Evolutionary conservation across 2,888 invertebrate genomes (phyloP).

Genomic region (Pardosa pseudoannulata): DNA sequence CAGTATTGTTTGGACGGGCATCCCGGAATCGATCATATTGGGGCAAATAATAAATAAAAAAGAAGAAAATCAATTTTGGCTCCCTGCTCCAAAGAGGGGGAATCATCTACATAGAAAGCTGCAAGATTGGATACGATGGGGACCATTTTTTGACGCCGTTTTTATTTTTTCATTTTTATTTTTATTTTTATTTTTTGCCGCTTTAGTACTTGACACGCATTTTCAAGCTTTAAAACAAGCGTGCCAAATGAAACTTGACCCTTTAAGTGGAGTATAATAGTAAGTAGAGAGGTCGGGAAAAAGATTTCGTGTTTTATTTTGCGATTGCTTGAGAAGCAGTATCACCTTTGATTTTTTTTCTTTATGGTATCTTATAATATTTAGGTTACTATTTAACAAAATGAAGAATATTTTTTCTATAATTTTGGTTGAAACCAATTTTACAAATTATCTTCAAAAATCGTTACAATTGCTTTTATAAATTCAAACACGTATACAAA

Average conservation of each 20-base stretch:
- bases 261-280: constrained; percentile 59
- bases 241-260: constrained; percentile 63
- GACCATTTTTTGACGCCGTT: constrained; percentile 19
- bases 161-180: too few relatives aligned
- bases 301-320: too few relatives aligned
- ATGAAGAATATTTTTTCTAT: too few relatives aligned
- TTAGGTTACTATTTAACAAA: too few relatives aligned
- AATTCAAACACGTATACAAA: too few relatives aligned
- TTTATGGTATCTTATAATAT: too few relatives aligned
- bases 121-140: constrained; percentile 62
- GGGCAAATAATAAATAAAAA: constrained; percentile 20
- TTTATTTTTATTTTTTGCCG: neutral
- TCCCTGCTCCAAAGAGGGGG: constrained; percentile 27
- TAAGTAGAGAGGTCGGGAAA: neutral
- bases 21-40: constrained; percentile 70
- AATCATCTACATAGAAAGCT: constrained; percentile 58
- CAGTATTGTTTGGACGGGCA: constrained; percentile 66
- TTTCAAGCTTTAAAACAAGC: constrained; percentile 60
- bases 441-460: too few relatives aligned
- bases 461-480: too few relatives aligned
- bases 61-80: constrained; percentile 54
- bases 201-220: constrained; percentile 38
- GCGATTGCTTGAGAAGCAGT: too few relatives aligned
- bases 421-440: too few relatives aligned
- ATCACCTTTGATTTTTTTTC: too few relatives aligned